A percentile compares a stretch with the other conserved stretches of the same genome.
Conservation (phyloP, 2,888 invertebrate genomes). For the Melanotus villosus region DNA sequence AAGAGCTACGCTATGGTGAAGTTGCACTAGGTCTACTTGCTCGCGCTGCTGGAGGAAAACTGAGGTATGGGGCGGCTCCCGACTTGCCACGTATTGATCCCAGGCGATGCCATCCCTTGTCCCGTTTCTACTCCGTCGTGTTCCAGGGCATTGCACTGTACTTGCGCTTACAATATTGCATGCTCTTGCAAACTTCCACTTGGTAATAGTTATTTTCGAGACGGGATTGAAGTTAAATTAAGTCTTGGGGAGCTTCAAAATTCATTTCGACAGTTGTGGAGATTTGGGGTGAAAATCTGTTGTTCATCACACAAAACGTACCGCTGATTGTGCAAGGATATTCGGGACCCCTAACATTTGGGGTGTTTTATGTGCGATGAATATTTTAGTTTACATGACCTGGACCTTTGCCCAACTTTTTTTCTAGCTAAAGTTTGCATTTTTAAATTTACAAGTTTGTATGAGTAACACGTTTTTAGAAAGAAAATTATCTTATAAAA, state of each 20-base stretch:
- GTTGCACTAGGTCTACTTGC: slow-evolving; percentile 51
- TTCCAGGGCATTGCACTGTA: slow-evolving; percentile 49
- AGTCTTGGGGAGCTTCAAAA: background rate
- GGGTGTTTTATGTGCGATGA: slow-evolving; percentile 8
- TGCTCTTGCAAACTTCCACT: slow-evolving; percentile 10
- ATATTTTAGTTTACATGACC: slow-evolving; percentile 8
- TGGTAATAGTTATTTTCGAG: background rate
- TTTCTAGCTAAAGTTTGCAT: background rate
- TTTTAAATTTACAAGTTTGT: no score
- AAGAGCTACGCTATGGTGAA: slow-evolving; percentile 43
- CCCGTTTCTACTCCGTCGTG: slow-evolving; percentile 42
- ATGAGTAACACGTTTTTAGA: no score
- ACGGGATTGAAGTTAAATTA: background rate
- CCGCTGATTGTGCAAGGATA: background rate
- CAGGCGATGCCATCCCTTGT: slow-evolving; percentile 49
- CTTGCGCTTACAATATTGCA: slow-evolving; percentile 39
- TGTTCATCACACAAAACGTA: background rate
- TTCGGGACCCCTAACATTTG: background rate
- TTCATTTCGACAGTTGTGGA: background rate
- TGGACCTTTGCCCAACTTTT: slow-evolving; percentile 4
- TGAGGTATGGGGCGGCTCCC: slow-evolving; percentile 53
- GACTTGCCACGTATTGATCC: slow-evolving; percentile 51
- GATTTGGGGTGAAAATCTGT: background rate
- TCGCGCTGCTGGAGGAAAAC: slow-evolving; percentile 47
- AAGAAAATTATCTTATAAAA: no score